Conservation (phyloP, 2,888 invertebrate genomes). For the Oscheius sp. region DNA sequence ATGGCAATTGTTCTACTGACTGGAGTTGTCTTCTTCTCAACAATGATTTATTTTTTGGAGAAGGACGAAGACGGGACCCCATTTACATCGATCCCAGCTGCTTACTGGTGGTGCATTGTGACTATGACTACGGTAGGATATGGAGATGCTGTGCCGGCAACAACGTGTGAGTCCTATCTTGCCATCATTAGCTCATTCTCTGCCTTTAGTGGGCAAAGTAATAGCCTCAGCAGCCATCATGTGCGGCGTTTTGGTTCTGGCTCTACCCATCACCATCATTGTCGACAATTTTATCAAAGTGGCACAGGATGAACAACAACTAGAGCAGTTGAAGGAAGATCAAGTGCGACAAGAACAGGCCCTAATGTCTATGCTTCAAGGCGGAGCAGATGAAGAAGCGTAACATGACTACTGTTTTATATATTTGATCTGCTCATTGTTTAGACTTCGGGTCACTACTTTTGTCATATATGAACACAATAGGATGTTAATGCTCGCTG, state of each 20-base stretch:
- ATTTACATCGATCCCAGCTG: constrained; percentile 73
- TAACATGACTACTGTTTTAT: constrained; percentile 10
- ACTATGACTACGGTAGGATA: constrained; percentile 73
- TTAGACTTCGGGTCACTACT: constrained; percentile 35
- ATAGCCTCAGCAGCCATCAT: constrained; percentile 73
- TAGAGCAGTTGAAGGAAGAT: constrained; percentile 67
- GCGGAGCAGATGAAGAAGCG: constrained; percentile 34
- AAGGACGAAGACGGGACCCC: constrained; percentile 72
- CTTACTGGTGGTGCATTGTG: constrained; percentile 73
- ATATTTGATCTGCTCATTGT: constrained; percentile 31
- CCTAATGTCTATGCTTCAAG: constrained; percentile 57
- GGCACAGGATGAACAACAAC: constrained; percentile 69
- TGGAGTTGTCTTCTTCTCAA: constrained; percentile 73
- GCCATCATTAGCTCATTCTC: not conserved
- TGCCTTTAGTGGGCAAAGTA: constrained; percentile 67
- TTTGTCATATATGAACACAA: constrained; percentile 29
- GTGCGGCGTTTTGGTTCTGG: constrained; percentile 72
- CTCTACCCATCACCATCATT: constrained; percentile 73
- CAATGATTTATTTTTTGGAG: constrained; percentile 73
- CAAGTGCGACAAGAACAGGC: constrained; percentile 59
- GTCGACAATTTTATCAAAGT: constrained; percentile 74
- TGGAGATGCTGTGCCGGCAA: constrained; percentile 71
- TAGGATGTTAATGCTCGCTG: constrained; percentile 9
- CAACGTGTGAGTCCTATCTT: constrained; percentile 63
- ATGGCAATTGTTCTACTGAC: constrained; percentile 72